phyloP scores from a whole-genome alignment of 2,113 vertebrate species.

The Motacilla tschutschensis region DNA sequence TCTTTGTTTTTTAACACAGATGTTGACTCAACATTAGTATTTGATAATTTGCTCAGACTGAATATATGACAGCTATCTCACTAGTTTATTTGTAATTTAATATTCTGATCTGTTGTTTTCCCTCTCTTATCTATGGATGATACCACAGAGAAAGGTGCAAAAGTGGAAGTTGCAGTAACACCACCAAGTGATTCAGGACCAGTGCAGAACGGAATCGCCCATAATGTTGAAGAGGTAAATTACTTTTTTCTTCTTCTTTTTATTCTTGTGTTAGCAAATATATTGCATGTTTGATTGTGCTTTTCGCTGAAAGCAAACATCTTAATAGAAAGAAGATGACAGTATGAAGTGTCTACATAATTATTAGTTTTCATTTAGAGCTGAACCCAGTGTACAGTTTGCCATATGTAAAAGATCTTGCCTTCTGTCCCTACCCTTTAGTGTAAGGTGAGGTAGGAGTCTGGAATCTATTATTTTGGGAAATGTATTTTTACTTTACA shows the following conservation, averaged over 20 bases:
- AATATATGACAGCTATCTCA: background rate
- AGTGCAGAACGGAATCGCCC: constrained; percentile 88
- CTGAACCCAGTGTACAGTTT: background rate
- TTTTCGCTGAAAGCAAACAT: background rate
- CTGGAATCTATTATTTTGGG: background rate
- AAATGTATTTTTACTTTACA: background rate
- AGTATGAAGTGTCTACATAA: background rate
- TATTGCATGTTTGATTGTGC: background rate
- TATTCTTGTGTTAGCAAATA: background rate
- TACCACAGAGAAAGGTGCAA: constrained; percentile 86
- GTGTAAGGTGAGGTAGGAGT: background rate
- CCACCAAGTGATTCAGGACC: constrained; percentile 88
- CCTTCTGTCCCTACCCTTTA: background rate
- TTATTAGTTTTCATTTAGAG: background rate
- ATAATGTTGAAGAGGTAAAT: constrained; percentile 67
- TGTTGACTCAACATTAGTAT: background rate
- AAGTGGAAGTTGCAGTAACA: constrained; percentile 91
- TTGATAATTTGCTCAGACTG: background rate
- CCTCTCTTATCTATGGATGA: background rate
- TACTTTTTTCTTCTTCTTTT: background rate
- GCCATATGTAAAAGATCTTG: background rate
- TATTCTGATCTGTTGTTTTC: constrained; percentile 21
- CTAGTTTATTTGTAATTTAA: background rate
- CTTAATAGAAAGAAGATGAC: background rate
- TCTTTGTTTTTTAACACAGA: background rate